Evolutionary conservation across 2,797 vertebrate species (phyloP).

Genomic region (Tympanoctomys barrerae): DNA sequence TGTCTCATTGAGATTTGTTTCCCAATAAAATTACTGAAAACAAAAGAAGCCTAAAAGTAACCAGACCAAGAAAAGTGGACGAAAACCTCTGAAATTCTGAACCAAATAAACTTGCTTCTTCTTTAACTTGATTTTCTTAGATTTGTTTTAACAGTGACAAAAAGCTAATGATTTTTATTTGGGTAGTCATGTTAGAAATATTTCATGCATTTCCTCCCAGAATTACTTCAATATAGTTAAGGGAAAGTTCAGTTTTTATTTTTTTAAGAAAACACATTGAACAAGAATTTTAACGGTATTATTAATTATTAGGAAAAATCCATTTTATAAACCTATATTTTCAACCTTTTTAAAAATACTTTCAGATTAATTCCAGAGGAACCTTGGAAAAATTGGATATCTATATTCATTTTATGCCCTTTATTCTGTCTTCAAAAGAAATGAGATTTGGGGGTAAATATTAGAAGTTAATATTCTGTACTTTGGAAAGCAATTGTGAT

Average conservation of each 20-base stretch:
- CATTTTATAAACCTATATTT: neutral
- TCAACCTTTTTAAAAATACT: neutral
- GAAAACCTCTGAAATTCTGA: neutral
- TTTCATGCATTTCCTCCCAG: neutral
- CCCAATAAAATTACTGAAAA: too few species aligned
- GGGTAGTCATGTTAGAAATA: neutral
- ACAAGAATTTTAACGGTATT: neutral
- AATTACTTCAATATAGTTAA: neutral
- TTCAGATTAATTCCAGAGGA: conserved; percentile 31
- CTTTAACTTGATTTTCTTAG: neutral
- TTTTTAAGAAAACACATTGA: neutral
- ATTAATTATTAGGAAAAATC: conserved; percentile 40
- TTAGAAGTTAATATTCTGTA: conserved; percentile 60
- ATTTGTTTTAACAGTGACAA: neutral
- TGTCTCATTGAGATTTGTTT: too few species aligned
- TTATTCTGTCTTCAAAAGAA: conserved; percentile 63
- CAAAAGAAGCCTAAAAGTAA: neutral
- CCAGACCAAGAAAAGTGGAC: neutral
- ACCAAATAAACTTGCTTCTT: neutral
- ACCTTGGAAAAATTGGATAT: conserved; percentile 53
- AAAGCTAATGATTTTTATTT: neutral
- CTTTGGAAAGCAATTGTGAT: conserved; percentile 57
- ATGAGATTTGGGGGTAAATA: conserved; percentile 50
- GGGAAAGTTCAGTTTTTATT: neutral
- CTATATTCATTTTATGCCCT: conserved; percentile 60